phyloP scores from a whole-genome alignment of 2,113 vertebrate genomes.

The Podarcis muralis region DNA sequence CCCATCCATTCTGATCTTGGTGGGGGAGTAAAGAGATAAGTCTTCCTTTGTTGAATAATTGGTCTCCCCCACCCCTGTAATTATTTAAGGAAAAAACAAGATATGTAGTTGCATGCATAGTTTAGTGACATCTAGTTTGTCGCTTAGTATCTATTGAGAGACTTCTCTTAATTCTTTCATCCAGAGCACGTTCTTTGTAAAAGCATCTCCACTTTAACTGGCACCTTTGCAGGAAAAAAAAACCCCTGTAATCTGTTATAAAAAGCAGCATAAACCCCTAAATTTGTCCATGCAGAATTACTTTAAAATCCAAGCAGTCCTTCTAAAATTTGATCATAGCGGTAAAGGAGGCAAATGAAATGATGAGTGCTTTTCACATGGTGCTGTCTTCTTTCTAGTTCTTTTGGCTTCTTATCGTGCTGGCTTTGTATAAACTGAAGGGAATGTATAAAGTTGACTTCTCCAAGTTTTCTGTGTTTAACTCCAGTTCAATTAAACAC shows the following conservation, averaged over 20 bases:
- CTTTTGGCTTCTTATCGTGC: conserved; percentile 67
- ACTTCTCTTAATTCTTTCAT: background rate
- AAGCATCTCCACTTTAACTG: background rate
- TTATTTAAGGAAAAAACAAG: background rate
- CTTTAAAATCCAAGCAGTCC: conserved; percentile 37
- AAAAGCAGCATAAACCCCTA: conserved; percentile 50
- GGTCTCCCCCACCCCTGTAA: background rate
- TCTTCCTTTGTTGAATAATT: background rate
- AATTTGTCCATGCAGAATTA: conserved; percentile 25
- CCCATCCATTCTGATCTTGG: too few species aligned
- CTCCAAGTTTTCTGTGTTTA: conserved; percentile 75
- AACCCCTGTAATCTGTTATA: background rate
- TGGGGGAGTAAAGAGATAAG: too few species aligned
- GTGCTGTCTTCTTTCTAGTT: conserved; percentile 52
- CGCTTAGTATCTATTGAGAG: background rate
- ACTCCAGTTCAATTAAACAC: conserved; percentile 77
- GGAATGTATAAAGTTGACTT: conserved; percentile 70
- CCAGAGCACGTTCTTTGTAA: background rate
- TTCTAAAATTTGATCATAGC: conserved; percentile 40
- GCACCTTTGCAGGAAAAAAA: background rate
- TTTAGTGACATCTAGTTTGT: background rate
- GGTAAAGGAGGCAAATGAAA: conserved; percentile 58
- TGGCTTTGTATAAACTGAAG: conserved; percentile 66
- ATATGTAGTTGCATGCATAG: background rate
- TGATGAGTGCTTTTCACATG: conserved; percentile 48